Evolutionary conservation across 2,888 invertebrate genomes (phyloP).

Genomic region (Andrena bicolor): DNA sequence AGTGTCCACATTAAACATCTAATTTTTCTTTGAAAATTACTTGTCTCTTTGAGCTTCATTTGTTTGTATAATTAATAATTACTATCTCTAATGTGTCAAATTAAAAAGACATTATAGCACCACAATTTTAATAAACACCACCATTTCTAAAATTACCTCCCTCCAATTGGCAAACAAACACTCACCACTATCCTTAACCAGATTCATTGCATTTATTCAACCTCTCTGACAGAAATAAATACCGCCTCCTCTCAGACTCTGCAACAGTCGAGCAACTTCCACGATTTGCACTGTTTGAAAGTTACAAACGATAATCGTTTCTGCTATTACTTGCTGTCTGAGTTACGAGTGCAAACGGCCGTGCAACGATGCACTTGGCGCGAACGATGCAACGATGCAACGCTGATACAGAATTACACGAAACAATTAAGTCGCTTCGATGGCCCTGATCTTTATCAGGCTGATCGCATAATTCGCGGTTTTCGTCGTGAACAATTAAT

Average conservation of each 20-base stretch:
- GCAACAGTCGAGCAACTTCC: no score
- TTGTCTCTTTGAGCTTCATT: no score
- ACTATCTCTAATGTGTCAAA: no score
- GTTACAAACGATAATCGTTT: background rate
- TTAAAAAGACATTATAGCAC: no score
- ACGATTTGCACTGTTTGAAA: background rate
- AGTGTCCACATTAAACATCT: no score
- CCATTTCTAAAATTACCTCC: no score
- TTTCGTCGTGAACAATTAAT: constrained; percentile 55
- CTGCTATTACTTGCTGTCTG: background rate
- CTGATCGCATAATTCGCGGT: constrained; percentile 45
- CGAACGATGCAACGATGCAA: constrained; percentile 34
- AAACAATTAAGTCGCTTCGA: constrained; percentile 53
- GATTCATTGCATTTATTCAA: background rate
- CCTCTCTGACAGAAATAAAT: background rate
- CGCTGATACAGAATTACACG: constrained; percentile 45
- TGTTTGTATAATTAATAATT: no score
- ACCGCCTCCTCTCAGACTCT: no score
- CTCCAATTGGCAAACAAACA: background rate
- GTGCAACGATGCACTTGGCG: constrained; percentile 42
- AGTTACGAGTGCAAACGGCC: background rate
- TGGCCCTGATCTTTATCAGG: constrained; percentile 51
- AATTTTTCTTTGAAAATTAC: no score
- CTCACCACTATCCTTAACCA: background rate
- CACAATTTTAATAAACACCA: no score